Evolutionary conservation across 2,888 invertebrate species (phyloP).

Genomic region (Diogma glabrata): DNA sequence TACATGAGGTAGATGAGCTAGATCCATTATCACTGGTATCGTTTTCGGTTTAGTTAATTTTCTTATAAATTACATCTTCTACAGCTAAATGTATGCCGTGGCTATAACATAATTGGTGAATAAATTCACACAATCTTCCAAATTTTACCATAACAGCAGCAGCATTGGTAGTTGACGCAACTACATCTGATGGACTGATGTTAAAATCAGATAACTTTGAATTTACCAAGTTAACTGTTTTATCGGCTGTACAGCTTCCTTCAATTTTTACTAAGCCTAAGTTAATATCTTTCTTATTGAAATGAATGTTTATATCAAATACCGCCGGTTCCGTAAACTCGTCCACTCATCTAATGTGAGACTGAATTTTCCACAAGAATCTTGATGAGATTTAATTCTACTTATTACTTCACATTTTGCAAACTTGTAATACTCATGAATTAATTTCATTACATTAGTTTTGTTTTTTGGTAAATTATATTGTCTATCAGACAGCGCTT

Average conservation of each 20-base stretch:
- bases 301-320: background rate
- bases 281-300: background rate
- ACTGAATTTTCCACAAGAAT: constrained; percentile 4
- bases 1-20: no score
- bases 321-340: background rate
- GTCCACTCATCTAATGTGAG: background rate
- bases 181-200: background rate
- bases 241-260: background rate
- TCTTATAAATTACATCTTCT: constrained; percentile 7
- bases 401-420: constrained; percentile 5
- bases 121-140: background rate
- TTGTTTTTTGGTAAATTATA: constrained; percentile 8
- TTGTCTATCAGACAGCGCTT: constrained; percentile 6
- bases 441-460: constrained; percentile 5
- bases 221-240: background rate
- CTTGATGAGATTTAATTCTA: constrained; percentile 8
- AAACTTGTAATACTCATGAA: constrained; percentile 4
- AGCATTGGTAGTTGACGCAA: no score
- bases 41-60: no score
- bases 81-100: constrained; percentile 7
- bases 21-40: no score
- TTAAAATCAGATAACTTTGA: background rate
- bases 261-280: background rate
- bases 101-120: constrained; percentile 8
- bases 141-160: constrained; percentile 9